Evolutionary conservation across 2,888 invertebrate species (phyloP).

Genomic region (Homarus gammarus): DNA sequence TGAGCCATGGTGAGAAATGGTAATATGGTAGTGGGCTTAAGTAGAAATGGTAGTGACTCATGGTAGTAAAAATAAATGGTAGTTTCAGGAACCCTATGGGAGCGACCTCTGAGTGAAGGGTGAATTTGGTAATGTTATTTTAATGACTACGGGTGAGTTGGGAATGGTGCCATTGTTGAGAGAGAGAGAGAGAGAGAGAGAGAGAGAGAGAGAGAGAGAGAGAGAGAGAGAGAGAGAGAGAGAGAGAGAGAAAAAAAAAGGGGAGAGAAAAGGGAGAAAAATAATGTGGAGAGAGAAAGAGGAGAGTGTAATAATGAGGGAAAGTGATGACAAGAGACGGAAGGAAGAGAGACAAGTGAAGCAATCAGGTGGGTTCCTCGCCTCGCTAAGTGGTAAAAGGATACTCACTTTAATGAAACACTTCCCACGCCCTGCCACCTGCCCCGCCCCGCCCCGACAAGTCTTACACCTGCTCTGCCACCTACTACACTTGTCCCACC

Average conservation of each 20-base stretch:
- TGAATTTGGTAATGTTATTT: too few relatives aligned
- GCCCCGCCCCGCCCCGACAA: neutral
- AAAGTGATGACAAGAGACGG: neutral
- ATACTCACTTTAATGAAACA: conserved; percentile 29
- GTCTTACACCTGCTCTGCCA: too few relatives aligned
- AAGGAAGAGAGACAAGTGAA: neutral
- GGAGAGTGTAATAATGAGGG: neutral
- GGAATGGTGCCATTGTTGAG: neutral
- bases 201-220: conserved; percentile 40
- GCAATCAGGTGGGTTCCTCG: neutral
- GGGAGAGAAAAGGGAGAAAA: neutral
- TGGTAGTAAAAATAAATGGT: too few relatives aligned
- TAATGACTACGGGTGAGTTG: too few relatives aligned
- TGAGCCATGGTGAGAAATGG: too few relatives aligned
- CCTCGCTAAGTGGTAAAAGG: conserved; percentile 28
- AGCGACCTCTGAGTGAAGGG: too few relatives aligned
- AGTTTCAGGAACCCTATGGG: too few relatives aligned
- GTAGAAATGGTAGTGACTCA: too few relatives aligned
- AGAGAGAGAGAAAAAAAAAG: conserved; percentile 7
- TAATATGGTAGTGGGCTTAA: too few relatives aligned
- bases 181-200: conserved; percentile 40
- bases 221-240: conserved; percentile 34
- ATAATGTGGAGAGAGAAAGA: neutral
- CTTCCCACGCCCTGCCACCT: neutral
- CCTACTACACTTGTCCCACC: too few relatives aligned